Evolutionary conservation across 2,888 invertebrate genomes (phyloP).

Genomic region (Trilocha varians): DNA sequence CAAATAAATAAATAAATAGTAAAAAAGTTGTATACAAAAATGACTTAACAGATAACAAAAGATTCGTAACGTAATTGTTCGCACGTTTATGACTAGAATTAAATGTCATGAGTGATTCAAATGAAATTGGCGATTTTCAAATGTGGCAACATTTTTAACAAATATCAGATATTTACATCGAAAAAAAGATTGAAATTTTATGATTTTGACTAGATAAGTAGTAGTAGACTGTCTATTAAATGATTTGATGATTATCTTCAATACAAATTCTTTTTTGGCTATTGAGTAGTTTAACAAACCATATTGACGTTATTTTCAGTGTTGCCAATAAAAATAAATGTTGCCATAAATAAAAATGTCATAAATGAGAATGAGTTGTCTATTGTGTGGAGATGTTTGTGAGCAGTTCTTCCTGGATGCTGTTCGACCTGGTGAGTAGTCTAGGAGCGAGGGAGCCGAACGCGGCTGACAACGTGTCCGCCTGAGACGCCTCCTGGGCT

Average conservation of each 20-base stretch:
- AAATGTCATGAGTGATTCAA: slow-evolving; percentile 20
- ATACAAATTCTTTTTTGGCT: too few species aligned
- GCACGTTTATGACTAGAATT: slow-evolving; percentile 53
- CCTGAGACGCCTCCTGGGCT: slow-evolving; percentile 71
- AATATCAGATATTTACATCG: too few species aligned
- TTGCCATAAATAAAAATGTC: not conserved
- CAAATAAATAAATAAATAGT: slow-evolving; percentile 53
- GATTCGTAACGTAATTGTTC: slow-evolving; percentile 34
- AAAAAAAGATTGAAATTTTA: too few species aligned
- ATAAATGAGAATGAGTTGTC: slow-evolving; percentile 11
- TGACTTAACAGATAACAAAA: slow-evolving; percentile 52
- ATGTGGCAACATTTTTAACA: too few species aligned
- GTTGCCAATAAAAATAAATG: not conserved
- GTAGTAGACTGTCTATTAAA: too few species aligned
- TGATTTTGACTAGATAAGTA: too few species aligned
- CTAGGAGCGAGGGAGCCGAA: slow-evolving; percentile 71
- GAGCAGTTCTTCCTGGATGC: slow-evolving; percentile 87
- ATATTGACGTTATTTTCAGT: too few species aligned
- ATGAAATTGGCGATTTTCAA: slow-evolving; percentile 21
- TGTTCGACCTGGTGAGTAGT: slow-evolving; percentile 81
- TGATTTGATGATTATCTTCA: too few species aligned
- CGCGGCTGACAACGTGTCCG: slow-evolving; percentile 71
- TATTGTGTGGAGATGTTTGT: slow-evolving; percentile 40
- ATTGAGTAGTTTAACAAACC: too few species aligned
- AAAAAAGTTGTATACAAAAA: slow-evolving; percentile 62